phyloP scores from a whole-genome alignment of 2,113 vertebrate genomes.

The Pelecanoides urinatrix region DNA sequence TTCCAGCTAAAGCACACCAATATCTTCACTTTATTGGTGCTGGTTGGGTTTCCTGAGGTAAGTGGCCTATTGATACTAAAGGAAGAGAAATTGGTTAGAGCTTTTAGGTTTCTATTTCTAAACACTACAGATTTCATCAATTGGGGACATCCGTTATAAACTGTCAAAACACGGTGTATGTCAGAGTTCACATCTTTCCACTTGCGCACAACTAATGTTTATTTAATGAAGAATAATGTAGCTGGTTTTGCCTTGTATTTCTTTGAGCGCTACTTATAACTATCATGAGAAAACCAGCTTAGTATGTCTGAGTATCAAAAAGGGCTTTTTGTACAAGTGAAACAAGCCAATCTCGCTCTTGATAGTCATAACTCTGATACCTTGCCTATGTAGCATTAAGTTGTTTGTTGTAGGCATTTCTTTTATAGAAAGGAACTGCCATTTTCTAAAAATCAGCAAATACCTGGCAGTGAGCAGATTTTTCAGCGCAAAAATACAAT shows the following conservation, averaged over 20 bases:
- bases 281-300: background rate
- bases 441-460: background rate
- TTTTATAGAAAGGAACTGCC: background rate
- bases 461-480: background rate
- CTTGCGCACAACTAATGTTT: background rate
- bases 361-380: background rate
- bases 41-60: constrained; percentile 97
- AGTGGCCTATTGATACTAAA: background rate
- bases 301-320: background rate
- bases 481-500: background rate
- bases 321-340: background rate
- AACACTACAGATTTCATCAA: rapidly evolving
- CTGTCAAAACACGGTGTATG: background rate
- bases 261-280: background rate
- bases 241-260: background rate
- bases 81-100: background rate
- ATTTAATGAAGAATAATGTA: background rate
- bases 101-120: background rate
- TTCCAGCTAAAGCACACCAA: constrained; percentile 91
- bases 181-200: background rate
- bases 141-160: background rate
- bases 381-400: background rate
- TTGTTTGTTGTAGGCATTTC: background rate
- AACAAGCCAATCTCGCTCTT: background rate
- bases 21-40: constrained; percentile 92